phyloP scores from a whole-genome alignment of 1,140 invertebrate genomes.

The Spodoptera frugiperda region DNA sequence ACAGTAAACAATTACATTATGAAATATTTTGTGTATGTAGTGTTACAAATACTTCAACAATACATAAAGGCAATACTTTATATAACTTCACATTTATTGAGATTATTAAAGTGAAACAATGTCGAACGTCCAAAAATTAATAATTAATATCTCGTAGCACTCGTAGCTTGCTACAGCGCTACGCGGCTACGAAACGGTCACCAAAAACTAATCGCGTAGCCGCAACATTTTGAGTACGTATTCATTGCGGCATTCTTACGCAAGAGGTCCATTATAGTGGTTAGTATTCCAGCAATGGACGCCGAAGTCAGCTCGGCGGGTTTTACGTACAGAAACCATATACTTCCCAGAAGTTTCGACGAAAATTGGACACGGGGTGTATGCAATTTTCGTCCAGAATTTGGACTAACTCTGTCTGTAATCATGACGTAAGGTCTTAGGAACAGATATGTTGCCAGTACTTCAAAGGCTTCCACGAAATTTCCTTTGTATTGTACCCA shows the following conservation, averaged over 20 bases:
- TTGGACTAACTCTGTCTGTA: conserved; percentile 4
- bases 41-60: no score
- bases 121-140: background rate
- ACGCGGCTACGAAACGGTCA: conserved; percentile 6
- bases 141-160: background rate
- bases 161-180: background rate
- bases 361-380: conserved; percentile 18
- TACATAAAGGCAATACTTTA: background rate
- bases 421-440: conserved; percentile 24
- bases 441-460: background rate
- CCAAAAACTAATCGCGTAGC: background rate
- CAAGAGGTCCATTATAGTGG: background rate
- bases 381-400: conserved; percentile 27
- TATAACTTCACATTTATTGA: background rate
- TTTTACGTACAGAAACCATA: conserved; percentile 4
- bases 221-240: background rate
- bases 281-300: conserved; percentile 24
- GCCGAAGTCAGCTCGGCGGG: background rate
- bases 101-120: background rate
- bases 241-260: background rate
- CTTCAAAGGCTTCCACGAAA: background rate
- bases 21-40: no score
- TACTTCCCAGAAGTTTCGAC: conserved; percentile 1
- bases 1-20: no score
- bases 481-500: background rate